Conservation (phyloP, 2,113 vertebrate species). For the Muscicapa adusta region DNA sequence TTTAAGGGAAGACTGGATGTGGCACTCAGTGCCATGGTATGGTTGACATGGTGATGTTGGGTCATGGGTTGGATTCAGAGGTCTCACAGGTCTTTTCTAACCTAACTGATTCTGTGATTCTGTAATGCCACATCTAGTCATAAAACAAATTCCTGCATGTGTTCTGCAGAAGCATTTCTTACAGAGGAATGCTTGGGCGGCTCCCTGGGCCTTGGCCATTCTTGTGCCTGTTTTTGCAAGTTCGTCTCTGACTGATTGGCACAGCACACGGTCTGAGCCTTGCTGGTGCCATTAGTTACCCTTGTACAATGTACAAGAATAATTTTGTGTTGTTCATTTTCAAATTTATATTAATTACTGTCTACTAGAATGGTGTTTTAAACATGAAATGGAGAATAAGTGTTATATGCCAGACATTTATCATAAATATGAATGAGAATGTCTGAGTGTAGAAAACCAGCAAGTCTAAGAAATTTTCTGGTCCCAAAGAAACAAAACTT, state of each 20-base stretch:
- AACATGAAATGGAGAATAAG: not conserved
- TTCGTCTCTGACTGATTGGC: fast-evolving
- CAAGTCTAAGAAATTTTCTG: not conserved
- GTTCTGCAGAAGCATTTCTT: not conserved
- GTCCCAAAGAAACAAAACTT: not conserved
- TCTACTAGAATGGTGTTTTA: not conserved
- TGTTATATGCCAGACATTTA: not conserved
- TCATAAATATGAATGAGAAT: not conserved
- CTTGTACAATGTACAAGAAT: not conserved
- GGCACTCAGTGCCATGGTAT: not conserved
- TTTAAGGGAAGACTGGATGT: fast-evolving
- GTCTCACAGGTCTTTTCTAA: not conserved
- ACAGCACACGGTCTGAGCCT: not conserved
- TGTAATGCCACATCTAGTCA: too few species aligned
- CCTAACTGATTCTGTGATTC: not conserved
- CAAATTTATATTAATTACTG: not conserved
- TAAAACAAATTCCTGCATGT: not conserved
- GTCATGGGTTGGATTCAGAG: not conserved
- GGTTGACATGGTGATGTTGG: not conserved
- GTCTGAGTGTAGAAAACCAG: not conserved
- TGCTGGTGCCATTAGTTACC: not conserved
- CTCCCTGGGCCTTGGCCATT: not conserved
- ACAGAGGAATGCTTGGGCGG: not conserved
- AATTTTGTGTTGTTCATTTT: not conserved
- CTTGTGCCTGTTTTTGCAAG: not conserved